Base-by-base conservation (phyloP, 2,888 invertebrate genomes). In the Cheiracanthium punctorium region DNA sequence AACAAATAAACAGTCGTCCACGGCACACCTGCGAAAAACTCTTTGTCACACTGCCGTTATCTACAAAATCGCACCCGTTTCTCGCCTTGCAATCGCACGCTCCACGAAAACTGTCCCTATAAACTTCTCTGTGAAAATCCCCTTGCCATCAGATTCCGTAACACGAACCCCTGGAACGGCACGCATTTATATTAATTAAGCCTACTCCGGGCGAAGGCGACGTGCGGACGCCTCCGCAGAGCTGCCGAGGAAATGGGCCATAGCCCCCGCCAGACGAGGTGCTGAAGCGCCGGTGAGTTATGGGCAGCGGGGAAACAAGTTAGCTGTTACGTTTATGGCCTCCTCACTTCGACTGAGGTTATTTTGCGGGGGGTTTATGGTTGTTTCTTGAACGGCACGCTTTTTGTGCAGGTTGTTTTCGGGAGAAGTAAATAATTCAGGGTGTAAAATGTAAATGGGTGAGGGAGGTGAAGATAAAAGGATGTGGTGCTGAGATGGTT, bases 111-210 rank as follows among this genome's bases (percentile, higher is more conserved):
- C 24, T 58, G 58, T 58, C 58, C n/a, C 58, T 24, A 58, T 58
- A 58, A 58, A 58, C 58, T 58, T 58, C 24, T 20, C 58, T 58
- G 24, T 24, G 17, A 10, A 5, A 20, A 58, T 4, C 4, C 58
- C 48, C 48, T 12, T 24, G 24, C 58, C 58, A 58, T 58, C 58
- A 58, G 2, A 58, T 58, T n/a, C 5, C 33, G 28, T 28, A 74
- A 74, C 81, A 81, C 80, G 80, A 24, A 28, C 17, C 67, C 37
- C 5, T 10, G 20, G 41, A 58, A 81, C 69, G 73, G 43, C 69
- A 74, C 37, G 24, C 81, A 81, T 81, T 81, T 67, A 81, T 81
- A 81, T 74, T 67, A 74, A 81, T 81, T 81, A 81, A 37, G 74
- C 73, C 69, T 70, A 69, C 29, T 28, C 29, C 58, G 81, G 37